Percentiles rank a stretch among this genome's conserved stretches.
Evolutionary conservation across 2,797 vertebrate species (phyloP).

Genomic region (Epinephelus coioides): DNA sequence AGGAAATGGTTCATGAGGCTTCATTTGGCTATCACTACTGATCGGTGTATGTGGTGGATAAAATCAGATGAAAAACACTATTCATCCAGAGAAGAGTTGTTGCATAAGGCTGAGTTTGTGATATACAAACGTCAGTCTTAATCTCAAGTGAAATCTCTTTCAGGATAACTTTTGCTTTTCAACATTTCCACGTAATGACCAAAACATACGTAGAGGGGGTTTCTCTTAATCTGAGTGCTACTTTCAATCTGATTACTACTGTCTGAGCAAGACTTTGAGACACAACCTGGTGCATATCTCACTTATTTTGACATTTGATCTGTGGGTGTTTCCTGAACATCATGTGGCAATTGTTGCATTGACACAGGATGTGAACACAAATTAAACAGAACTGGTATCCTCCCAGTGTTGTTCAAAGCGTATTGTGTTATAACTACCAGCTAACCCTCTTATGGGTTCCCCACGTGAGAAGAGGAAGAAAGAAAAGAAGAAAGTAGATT

Average conservation of each 20-base stretch:
- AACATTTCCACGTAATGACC: neutral
- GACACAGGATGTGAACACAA: neutral
- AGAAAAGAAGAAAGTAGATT: slow-evolving; percentile 28
- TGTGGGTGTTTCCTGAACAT: neutral
- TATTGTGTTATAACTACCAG: neutral
- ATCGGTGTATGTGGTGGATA: neutral
- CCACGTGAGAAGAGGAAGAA: neutral
- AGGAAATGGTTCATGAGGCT: no score
- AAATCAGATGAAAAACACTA: neutral
- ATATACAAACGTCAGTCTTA: neutral
- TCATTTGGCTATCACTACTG: no score
- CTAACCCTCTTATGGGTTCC: neutral
- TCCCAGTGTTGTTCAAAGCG: neutral
- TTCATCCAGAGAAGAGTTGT: neutral
- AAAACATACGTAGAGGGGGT: neutral
- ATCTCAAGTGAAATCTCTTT: neutral
- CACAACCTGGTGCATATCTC: neutral
- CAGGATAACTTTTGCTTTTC: neutral
- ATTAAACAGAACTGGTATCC: neutral
- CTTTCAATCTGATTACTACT: neutral
- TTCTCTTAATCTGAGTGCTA: neutral
- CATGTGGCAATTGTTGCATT: neutral
- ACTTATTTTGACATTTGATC: neutral
- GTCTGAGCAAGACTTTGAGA: neutral
- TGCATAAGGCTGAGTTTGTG: neutral